Percentiles rank a stretch among this genome's conserved stretches.
phyloP scores from a whole-genome alignment of 2,888 invertebrate species.

The Plebejus anna region DNA sequence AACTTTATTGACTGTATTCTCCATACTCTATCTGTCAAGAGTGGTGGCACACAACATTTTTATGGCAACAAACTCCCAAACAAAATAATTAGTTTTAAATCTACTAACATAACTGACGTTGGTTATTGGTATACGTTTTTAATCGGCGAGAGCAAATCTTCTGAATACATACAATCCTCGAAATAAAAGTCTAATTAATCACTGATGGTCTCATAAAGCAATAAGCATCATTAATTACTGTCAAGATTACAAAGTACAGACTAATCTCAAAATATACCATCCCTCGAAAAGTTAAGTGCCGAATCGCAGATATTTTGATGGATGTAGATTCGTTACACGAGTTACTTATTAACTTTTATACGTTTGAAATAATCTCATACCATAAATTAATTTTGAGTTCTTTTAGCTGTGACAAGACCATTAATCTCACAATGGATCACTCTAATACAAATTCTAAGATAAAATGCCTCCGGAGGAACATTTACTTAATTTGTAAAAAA shows the following conservation, averaged over 20 bases:
- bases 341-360: not conserved
- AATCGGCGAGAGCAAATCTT: not conserved
- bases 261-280: conserved; percentile 21
- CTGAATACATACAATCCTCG: not conserved
- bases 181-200: not conserved
- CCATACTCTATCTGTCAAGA: too few species aligned
- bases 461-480: not conserved
- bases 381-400: not conserved
- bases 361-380: not conserved
- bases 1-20: too few species aligned
- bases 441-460: too few species aligned
- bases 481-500: not conserved
- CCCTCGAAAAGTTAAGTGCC: conserved; percentile 19
- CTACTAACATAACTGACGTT: not conserved
- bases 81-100: too few species aligned
- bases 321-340: not conserved
- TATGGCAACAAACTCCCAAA: too few species aligned
- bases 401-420: too few species aligned
- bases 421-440: too few species aligned
- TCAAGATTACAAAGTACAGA: not conserved
- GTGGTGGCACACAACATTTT: too few species aligned
- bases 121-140: not conserved
- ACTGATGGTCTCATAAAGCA: not conserved
- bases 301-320: conserved; percentile 17
- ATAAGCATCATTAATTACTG: conserved; percentile 18